These are phyloP conservation scores for Varecia variegata DNA, from an alignment of 2,797 vertebrate species.

Conservation along the genomic window DNA sequence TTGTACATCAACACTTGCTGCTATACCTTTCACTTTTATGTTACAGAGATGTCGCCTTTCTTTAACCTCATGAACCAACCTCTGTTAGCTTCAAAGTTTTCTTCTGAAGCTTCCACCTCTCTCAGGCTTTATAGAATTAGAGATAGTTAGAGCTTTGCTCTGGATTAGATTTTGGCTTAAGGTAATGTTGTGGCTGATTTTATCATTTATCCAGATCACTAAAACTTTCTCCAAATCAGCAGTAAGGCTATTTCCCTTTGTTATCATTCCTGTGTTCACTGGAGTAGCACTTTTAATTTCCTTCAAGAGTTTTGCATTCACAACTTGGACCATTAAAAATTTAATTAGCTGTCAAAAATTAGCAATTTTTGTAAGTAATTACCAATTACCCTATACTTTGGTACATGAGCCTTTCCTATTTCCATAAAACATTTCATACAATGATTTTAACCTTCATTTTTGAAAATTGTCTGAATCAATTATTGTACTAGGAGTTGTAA, in stretches of 20 bases:
- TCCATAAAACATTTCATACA: neutral
- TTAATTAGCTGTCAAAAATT: neutral
- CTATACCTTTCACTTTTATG: neutral
- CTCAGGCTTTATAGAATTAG: neutral
- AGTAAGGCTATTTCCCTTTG: neutral
- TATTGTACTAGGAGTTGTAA: neutral
- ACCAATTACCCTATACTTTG: neutral
- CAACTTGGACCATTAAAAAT: neutral
- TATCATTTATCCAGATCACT: neutral
- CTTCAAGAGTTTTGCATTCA: neutral
- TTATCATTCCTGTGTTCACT: neutral
- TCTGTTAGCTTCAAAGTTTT: neutral
- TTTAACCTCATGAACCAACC: neutral
- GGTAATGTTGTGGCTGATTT: neutral
- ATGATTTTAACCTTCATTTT: neutral
- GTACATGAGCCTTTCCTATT: neutral
- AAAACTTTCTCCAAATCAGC: neutral
- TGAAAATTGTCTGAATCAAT: neutral
- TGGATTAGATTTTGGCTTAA: neutral
- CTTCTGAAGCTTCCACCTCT: neutral
- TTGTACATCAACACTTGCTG: neutral
- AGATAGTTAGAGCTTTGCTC: neutral
- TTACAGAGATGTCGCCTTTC: neutral
- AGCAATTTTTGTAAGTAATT: neutral
- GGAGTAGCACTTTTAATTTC: neutral